Percentiles rank a stretch among this genome's conserved stretches.
These are phyloP conservation scores for Vulpes vulpes DNA, from an alignment of 2,113 vertebrate species.

Conservation along the genomic window DNA sequence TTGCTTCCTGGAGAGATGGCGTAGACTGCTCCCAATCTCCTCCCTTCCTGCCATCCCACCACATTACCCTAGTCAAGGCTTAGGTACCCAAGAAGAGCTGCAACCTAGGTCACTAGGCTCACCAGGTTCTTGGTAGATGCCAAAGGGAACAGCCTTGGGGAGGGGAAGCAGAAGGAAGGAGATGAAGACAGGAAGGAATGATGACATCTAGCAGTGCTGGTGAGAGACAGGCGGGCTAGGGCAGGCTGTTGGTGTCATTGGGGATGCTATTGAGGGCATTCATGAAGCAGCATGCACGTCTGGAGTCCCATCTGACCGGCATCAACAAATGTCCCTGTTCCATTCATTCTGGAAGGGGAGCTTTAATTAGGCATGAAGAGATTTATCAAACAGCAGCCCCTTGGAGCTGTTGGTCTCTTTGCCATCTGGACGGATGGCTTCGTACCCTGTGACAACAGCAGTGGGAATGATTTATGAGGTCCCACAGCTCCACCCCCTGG, in stretches of 20 bases:
- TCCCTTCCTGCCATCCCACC: background rate
- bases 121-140: background rate
- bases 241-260: background rate
- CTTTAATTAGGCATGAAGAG: slow-evolving; percentile 82
- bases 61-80: background rate
- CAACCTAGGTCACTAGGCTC: background rate
- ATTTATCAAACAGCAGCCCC: slow-evolving; percentile 79
- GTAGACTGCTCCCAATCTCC: rapidly evolving
- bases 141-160: background rate
- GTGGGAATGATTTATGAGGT: background rate
- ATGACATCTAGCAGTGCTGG: background rate
- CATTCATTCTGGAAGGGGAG: slow-evolving; percentile 63
- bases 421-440: slow-evolving; percentile 82
- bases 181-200: background rate
- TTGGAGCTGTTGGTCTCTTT: slow-evolving; percentile 47
- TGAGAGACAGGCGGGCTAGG: background rate
- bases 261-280: background rate
- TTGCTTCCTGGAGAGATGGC: background rate
- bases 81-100: background rate
- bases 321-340: slow-evolving; percentile 60
- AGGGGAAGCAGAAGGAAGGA: background rate
- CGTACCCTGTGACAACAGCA: background rate
- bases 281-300: background rate
- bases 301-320: slow-evolving; percentile 67
- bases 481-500: background rate